These are phyloP conservation scores for Haemorhous mexicanus DNA, from an alignment of 2,113 vertebrate genomes.

Conservation along the genomic window DNA sequence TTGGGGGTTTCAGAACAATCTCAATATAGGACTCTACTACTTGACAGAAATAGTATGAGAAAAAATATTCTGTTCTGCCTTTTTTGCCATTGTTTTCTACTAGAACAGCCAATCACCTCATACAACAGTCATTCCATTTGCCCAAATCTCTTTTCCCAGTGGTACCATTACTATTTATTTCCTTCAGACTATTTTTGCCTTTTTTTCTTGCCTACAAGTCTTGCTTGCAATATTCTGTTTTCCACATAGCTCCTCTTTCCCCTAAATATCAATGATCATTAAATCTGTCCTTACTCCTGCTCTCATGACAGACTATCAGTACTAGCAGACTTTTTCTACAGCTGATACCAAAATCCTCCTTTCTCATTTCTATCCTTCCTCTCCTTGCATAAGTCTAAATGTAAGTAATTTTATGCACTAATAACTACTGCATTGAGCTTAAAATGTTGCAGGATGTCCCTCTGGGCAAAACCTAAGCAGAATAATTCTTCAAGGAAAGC, in stretches of 20 bases:
- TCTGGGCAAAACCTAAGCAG: neutral
- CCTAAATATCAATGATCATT: neutral
- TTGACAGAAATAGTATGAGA: neutral
- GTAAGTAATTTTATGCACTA: neutral
- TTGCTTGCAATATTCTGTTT: neutral
- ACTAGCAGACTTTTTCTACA: neutral
- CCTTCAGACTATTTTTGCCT: neutral
- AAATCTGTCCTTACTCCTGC: neutral
- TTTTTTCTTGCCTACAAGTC: neutral
- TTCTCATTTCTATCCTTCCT: neutral
- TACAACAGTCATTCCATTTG: neutral
- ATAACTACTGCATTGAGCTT: neutral
- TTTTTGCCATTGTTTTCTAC: neutral
- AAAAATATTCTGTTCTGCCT: neutral
- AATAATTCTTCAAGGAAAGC: neutral
- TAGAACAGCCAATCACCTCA: neutral
- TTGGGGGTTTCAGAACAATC: neutral
- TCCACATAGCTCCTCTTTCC: neutral
- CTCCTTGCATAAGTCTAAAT: neutral
- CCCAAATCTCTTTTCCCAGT: neutral
- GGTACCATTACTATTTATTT: neutral
- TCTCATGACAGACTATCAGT: neutral
- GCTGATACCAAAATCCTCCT: neutral
- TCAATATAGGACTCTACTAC: neutral
- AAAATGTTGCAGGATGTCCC: neutral